A percentile compares a stretch with the other conserved stretches of the same genome.
Evolutionary conservation across 1,140 invertebrate species (phyloP).

Genomic region (Odontomachus brunneus): DNA sequence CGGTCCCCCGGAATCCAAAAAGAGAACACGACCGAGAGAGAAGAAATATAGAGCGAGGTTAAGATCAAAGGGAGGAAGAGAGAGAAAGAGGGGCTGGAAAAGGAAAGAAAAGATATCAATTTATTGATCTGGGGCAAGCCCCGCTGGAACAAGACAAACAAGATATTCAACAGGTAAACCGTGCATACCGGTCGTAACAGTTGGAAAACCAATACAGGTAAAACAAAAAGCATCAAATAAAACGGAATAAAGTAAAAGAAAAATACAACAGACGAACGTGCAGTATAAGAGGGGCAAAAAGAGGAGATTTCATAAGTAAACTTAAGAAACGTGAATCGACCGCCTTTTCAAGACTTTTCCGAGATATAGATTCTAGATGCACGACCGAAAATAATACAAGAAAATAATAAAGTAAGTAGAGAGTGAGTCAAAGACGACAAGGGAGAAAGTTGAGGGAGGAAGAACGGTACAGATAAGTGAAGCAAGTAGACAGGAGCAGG

Average conservation of each 20-base stretch:
- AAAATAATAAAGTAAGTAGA: not conserved
- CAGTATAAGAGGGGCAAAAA: not conserved
- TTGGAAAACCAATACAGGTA: not conserved
- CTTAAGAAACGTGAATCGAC: not conserved
- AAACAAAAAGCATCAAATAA: slow-evolving; percentile 22
- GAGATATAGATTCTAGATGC: not conserved
- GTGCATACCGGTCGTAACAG: slow-evolving; percentile 17
- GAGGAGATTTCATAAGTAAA: not conserved
- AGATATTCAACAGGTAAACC: slow-evolving; percentile 59
- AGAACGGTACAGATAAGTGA: not conserved
- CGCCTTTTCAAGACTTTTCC: not conserved
- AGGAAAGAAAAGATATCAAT: slow-evolving; percentile 34
- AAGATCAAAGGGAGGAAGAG: slow-evolving; percentile 22
- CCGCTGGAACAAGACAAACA: slow-evolving; percentile 47
- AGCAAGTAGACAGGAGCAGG: not conserved
- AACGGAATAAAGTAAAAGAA: not conserved
- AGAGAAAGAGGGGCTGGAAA: not conserved
- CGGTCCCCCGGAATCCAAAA: slow-evolving; percentile 27
- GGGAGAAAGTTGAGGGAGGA: not conserved
- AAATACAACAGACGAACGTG: not conserved
- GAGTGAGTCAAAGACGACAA: not conserved
- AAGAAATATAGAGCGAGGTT: slow-evolving; percentile 5
- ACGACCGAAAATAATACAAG: not conserved
- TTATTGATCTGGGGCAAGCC: slow-evolving; percentile 52
- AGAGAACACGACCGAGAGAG: slow-evolving; percentile 9